Evolutionary conservation across 2,888 invertebrate genomes (phyloP).

Genomic region (Linnaemya vulpina): DNA sequence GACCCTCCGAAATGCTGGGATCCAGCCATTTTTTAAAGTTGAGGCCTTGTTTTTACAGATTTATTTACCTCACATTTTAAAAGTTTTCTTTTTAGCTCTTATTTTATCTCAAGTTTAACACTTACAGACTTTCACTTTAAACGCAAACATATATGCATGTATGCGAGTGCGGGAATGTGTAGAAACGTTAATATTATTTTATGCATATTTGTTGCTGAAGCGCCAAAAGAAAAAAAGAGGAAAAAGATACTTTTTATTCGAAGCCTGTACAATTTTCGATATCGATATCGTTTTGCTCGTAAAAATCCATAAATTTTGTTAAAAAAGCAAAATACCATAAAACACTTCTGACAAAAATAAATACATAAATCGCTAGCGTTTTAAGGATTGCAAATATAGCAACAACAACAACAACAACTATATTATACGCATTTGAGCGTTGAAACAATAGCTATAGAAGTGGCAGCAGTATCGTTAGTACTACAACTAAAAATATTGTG

Average conservation of each 20-base stretch:
- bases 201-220: slow-evolving; percentile 22
- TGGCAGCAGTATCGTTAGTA: background rate
- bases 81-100: background rate
- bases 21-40: background rate
- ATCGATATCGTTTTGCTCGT: slow-evolving; percentile 61
- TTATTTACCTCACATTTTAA: background rate
- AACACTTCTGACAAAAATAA: slow-evolving; percentile 71
- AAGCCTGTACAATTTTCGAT: slow-evolving; percentile 64
- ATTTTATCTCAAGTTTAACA: slow-evolving; percentile 36
- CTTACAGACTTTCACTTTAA: slow-evolving; percentile 14
- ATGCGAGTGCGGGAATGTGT: background rate
- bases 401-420: background rate
- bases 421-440: slow-evolving; percentile 44
- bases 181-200: slow-evolving; percentile 36
- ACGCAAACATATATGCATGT: background rate
- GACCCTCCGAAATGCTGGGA: background rate
- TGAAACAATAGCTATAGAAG: slow-evolving; percentile 22
- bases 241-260: slow-evolving; percentile 7
- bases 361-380: slow-evolving; percentile 68
- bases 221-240: background rate
- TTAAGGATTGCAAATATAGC: slow-evolving; percentile 47
- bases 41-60: slow-evolving; percentile 4
- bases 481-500: slow-evolving; percentile 6
- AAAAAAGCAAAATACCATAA: slow-evolving; percentile 69
- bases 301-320: slow-evolving; percentile 67